phyloP scores from a whole-genome alignment of 2,888 invertebrate species.

The Himalopsyche anomala region DNA sequence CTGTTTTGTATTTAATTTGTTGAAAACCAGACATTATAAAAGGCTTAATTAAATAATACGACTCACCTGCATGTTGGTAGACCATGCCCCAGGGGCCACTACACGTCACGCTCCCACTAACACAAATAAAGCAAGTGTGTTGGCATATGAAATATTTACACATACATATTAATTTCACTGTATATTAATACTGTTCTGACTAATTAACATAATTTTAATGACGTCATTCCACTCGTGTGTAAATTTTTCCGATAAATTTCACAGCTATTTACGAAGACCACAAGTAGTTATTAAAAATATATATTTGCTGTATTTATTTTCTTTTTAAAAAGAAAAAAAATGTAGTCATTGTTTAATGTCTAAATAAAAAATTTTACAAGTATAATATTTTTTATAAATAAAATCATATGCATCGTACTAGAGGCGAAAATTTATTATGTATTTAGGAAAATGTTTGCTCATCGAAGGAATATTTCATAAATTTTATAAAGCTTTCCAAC shows the following conservation, averaged over 20 bases:
- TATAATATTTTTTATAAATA: too few relatives aligned
- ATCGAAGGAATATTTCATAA: too few relatives aligned
- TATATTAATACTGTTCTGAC: neutral
- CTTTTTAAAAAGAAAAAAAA: too few relatives aligned
- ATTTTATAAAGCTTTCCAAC: too few relatives aligned
- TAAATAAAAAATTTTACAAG: too few relatives aligned
- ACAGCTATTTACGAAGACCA: neutral
- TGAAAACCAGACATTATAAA: slow-evolving; percentile 15
- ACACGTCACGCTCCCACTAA: slow-evolving; percentile 45
- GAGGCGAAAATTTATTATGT: too few relatives aligned
- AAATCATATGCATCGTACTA: too few relatives aligned
- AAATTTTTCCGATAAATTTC: neutral
- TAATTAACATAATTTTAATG: slow-evolving; percentile 38
- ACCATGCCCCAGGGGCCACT: slow-evolving; percentile 56
- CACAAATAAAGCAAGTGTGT: slow-evolving; percentile 6
- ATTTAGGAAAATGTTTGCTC: too few relatives aligned
- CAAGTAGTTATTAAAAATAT: neutral
- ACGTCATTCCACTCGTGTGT: slow-evolving; percentile 25
- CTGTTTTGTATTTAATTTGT: neutral
- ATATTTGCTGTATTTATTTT: neutral
- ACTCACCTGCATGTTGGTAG: slow-evolving; percentile 57
- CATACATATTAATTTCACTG: slow-evolving; percentile 21
- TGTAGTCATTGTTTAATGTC: too few relatives aligned
- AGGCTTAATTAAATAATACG: slow-evolving; percentile 45
- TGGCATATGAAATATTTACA: neutral